Base-by-base conservation (phyloP, 92 coral and sea anemone species). In the Epizoanthus ramosus region DNA sequence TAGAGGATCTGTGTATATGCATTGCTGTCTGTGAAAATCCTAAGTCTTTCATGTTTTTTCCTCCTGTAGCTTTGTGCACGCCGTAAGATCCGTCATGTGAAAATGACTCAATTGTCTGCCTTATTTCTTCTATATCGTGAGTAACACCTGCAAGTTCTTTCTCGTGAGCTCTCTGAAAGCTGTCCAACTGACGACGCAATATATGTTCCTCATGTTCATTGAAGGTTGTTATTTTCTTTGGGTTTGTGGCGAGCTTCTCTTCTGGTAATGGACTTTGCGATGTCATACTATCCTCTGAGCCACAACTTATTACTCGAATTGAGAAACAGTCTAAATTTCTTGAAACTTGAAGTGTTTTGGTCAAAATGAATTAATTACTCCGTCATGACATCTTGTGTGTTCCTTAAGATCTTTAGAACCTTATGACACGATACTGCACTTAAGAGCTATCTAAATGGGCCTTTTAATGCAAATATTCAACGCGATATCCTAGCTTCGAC, bases 101-200 rank as follows among this genome's bases (percentile, higher is more conserved):
- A 1, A 84, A 67, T 15, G 71, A 68, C 35, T 71, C 63, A 77
- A 83, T 76, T 6, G 87, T 74, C 45, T 88, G 84, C 24, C 91
- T 83, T 61, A 88, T 88, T 60, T 88, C 88, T 25, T 70, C 85
- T 4, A 88, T 50, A 23, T 84, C 70, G 71, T 79, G 63, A 19
- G 85, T 23, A 8, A 83, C 88, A 12, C 71, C 79, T 45, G 84
- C 76, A 5, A 88, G 57, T 68, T 88, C 87, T 61, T 88, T 87
- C 21, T 87, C 41, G 18, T 81, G 87, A 56, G 76, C 63, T 64
- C 82, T 74, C 63, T 74, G 81, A 41, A 63, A 82, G 14, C 80
- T 56, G 83, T 65, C 45, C 6, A 83, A 73, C 47, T 60, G 69
- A 9, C 81, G 81, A 9, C 75, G 85, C 22, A 88, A 65, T n/a